Conservation (phyloP, 2,113 vertebrate species). For the Acrocephalus kingi region DNA sequence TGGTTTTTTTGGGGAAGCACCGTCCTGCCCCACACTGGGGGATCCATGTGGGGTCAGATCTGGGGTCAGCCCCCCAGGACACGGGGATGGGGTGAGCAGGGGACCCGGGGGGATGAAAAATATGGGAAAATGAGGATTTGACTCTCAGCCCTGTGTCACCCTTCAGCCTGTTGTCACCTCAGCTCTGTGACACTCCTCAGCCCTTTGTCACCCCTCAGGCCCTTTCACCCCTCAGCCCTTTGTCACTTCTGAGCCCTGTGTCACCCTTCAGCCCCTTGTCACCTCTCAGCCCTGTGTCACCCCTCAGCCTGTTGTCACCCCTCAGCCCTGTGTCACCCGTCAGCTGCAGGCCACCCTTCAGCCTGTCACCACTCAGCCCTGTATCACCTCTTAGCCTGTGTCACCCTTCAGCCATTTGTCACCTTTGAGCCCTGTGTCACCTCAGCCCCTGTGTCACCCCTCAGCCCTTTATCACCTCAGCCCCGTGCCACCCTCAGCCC, state of each 20-base stretch:
- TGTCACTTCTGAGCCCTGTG: background rate
- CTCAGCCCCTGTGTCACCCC: no score
- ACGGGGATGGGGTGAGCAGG: no score
- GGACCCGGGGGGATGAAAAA: rapidly evolving
- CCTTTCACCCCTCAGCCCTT: background rate
- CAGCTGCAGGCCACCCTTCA: no score
- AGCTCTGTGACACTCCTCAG: background rate
- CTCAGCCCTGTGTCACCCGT: no score
- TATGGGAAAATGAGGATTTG: background rate
- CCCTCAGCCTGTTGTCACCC: no score
- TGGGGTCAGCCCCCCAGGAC: background rate
- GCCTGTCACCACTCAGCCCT: no score
- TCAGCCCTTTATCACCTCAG: no score
- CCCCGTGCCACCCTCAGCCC: no score
- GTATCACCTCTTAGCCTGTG: no score
- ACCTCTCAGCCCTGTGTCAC: background rate
- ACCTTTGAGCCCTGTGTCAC: no score
- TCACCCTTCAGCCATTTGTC: no score
- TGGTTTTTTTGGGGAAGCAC: background rate
- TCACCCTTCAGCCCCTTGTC: background rate
- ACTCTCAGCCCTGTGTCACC: background rate
- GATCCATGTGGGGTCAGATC: background rate
- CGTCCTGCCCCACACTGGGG: background rate
- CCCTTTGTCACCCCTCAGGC: background rate
- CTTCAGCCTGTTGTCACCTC: background rate